Evolutionary conservation across 2,113 vertebrate genomes (phyloP).

Genomic region (Irena cyanogastra): DNA sequence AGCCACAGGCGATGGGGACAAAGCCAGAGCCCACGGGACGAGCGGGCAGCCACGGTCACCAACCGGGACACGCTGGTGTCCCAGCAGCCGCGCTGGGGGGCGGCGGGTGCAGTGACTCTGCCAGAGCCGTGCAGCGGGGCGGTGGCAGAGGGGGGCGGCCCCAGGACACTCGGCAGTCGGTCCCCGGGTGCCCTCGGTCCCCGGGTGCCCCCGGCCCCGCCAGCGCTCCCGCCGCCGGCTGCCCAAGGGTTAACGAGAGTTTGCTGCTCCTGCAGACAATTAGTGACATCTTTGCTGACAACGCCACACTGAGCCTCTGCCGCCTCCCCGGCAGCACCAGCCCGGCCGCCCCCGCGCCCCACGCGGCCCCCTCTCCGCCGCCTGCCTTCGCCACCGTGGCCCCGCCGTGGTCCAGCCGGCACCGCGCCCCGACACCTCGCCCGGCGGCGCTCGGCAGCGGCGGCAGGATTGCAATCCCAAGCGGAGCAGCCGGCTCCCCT

Average conservation of each 20-base stretch:
- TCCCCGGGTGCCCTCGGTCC: neutral
- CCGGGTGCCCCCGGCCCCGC: neutral
- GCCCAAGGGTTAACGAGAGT: slow-evolving; percentile 76
- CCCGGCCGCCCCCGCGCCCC: slow-evolving; percentile 46
- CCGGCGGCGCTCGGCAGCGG: slow-evolving; percentile 65
- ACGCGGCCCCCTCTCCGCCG: neutral
- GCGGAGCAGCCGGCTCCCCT: slow-evolving; percentile 74
- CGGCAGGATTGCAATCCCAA: slow-evolving; percentile 72
- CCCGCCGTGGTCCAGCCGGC: neutral
- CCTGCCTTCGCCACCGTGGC: neutral
- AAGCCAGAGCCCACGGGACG: neutral
- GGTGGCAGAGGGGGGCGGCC: neutral
- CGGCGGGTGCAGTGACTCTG: rapidly evolving
- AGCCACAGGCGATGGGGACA: rapidly evolving
- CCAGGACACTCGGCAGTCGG: neutral
- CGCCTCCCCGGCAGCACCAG: slow-evolving; percentile 56
- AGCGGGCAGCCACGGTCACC: neutral
- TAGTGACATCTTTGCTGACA: slow-evolving; percentile 82
- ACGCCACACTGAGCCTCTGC: slow-evolving; percentile 71
- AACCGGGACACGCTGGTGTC: neutral
- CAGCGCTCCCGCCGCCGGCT: neutral
- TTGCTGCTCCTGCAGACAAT: slow-evolving; percentile 79
- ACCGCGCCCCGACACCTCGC: neutral
- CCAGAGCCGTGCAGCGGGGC: rapidly evolving
- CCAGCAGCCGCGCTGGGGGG: neutral